A percentile compares a stretch with the other conserved stretches of the same genome.
Evolutionary conservation across 2,888 invertebrate genomes (phyloP).

Genomic region (Pseudeuparius sepicola): DNA sequence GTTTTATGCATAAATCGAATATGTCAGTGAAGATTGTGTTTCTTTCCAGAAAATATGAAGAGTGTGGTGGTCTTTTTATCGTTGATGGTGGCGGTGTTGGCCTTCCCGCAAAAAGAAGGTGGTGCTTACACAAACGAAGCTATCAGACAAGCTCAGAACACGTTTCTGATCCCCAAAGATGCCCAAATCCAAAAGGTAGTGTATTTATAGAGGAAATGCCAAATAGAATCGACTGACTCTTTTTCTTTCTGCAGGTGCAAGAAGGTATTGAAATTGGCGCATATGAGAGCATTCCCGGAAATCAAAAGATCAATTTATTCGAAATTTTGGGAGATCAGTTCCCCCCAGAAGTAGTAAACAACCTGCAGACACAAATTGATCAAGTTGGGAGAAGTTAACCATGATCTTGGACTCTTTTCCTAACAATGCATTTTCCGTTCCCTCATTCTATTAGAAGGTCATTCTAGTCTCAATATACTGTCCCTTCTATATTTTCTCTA

Average conservation of each 20-base stretch:
- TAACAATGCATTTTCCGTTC: too few species aligned
- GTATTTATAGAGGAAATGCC: too few species aligned
- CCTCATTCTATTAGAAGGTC: too few species aligned
- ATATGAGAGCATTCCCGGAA: conserved; percentile 76
- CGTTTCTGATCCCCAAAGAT: conserved; percentile 74
- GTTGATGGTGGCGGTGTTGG: conserved; percentile 43
- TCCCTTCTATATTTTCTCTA: too few species aligned
- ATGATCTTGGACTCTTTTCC: too few species aligned
- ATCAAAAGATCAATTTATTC: conserved; percentile 74
- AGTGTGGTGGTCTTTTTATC: too few species aligned
- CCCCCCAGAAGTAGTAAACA: conserved; percentile 79
- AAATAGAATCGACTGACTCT: too few species aligned
- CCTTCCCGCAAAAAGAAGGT: conserved; percentile 67
- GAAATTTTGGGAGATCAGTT: conserved; percentile 79
- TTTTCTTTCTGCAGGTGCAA: conserved; percentile 59
- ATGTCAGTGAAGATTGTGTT: too few species aligned
- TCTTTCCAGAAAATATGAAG: too few species aligned
- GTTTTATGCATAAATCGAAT: too few species aligned
- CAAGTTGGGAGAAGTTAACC: conserved; percentile 65
- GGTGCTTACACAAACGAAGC: conserved; percentile 77
- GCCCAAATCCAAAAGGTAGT: conserved; percentile 76
- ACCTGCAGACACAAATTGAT: conserved; percentile 76
- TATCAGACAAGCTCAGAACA: conserved; percentile 78
- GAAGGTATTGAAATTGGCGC: conserved; percentile 80
- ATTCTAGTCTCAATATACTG: too few species aligned